Base-by-base conservation (phyloP, 1,140 invertebrate genomes). In the Grapholita molesta region DNA sequence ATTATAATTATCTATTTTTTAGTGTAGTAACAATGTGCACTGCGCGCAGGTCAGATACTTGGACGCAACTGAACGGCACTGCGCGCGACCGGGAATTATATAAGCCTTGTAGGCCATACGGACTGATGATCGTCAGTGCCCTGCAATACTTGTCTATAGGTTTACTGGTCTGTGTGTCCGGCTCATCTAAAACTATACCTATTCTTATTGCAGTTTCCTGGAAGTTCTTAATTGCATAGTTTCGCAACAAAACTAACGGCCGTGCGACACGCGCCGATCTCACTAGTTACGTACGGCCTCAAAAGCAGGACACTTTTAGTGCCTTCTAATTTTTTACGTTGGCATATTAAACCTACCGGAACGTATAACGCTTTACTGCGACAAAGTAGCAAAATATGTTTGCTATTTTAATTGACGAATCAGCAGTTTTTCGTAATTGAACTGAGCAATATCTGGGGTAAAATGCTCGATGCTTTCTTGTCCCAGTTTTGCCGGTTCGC, bases 401-500 rank as follows among this genome's bases (percentile, higher is more conserved):
- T 25, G 1, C 24, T 32, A 61, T 61, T 61, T 61, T 61, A 28
- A 61, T 61, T 61, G 55, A 61, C 23, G n/a, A 61, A 61, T 55
- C 23, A 61, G 25, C 25, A 61, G 55, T 28, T 61, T 61, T 55
- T 70, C 68, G 64, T 67, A 74, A 64, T 65, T 42, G 30, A 38
- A 48, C 67, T n/a, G 35, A 53, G 21, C 66, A 77, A 81, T 76
- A 76, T 75, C 57, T 77, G 64, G 72, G 78, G 68, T 71, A 80
- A 86, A 86, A 83, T 84, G 72, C 75, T 76, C 72, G 42, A 71
- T 72, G 76, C 67, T 83, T 81, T 86, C 84, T 83, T 88, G 85
- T 70, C 84, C 87, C 72, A 89, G 76, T 86, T 88, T 86, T 86
- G 79, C 80, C 83, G 85, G 83, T 84, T 89, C 84, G 83, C 78